These are phyloP conservation scores for Stictocephala bisonia DNA, from an alignment of 2,888 invertebrate genomes.

Conservation along the genomic window DNA sequence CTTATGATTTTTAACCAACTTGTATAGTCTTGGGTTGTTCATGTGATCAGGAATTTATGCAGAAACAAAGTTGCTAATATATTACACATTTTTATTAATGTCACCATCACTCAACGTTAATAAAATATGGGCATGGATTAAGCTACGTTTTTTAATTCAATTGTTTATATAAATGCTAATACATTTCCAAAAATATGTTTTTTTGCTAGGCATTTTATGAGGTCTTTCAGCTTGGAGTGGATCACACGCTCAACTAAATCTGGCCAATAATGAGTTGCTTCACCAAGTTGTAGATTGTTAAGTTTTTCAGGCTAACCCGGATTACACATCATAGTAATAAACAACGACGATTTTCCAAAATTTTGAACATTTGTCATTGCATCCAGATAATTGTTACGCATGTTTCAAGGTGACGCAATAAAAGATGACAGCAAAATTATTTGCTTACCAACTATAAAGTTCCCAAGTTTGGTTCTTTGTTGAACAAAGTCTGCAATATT, in stretches of 20 bases:
- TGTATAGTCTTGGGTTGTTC: slow-evolving; percentile 16
- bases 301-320: not conserved
- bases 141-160: slow-evolving; percentile 35
- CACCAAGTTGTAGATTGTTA: too few relatives aligned
- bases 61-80: not conserved
- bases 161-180: slow-evolving; percentile 5
- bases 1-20: slow-evolving; percentile 41
- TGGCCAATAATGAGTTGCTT: not conserved
- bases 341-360: not conserved
- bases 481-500: too few relatives aligned
- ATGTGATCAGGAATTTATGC: slow-evolving; percentile 23
- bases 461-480: too few relatives aligned
- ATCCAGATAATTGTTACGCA: not conserved
- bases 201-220: not conserved
- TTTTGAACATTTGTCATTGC: not conserved
- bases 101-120: slow-evolving; percentile 1
- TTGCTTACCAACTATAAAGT: not conserved
- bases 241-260: not conserved
- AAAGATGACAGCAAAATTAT: not conserved
- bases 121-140: slow-evolving; percentile 42
- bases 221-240: not conserved
- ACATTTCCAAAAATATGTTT: not conserved
- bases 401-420: not conserved
- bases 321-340: not conserved
- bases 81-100: not conserved